Percentiles rank a stretch among this genome's conserved stretches.
phyloP scores from a whole-genome alignment of 2,888 invertebrate species.

The Hymenopus coronatus region DNA sequence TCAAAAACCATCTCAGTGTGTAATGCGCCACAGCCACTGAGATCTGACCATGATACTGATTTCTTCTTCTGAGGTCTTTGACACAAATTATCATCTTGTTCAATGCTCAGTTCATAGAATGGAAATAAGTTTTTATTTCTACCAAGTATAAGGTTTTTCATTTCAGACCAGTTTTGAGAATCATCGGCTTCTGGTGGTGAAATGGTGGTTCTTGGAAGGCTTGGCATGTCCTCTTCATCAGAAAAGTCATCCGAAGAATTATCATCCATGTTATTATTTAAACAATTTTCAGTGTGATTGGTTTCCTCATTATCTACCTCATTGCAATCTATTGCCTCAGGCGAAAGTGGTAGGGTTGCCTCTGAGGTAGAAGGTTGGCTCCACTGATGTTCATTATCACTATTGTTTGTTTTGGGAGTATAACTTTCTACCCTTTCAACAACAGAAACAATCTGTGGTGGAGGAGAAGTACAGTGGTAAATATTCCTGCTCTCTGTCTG shows the following conservation, averaged over 20 bases:
- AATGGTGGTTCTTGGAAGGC: not conserved
- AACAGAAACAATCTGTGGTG: not conserved
- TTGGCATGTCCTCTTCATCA: not conserved
- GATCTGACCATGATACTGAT: conserved; percentile 29
- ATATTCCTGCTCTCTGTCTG: not conserved
- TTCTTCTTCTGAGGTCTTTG: conserved; percentile 14
- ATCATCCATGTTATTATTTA: not conserved
- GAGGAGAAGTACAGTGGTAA: not conserved
- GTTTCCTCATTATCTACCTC: not conserved
- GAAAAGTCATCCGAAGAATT: not conserved
- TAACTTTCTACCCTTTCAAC: not conserved
- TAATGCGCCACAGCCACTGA: conserved; percentile 23
- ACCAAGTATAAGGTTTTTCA: conserved; percentile 19
- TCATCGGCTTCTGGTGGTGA: not conserved
- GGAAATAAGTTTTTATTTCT: conserved; percentile 7
- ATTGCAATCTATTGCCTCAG: not conserved
- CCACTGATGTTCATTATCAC: not conserved
- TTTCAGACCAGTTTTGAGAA: not conserved
- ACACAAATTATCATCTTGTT: not conserved
- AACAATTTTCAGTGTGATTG: not conserved
- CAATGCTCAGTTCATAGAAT: not conserved
- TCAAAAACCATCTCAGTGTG: conserved; percentile 33
- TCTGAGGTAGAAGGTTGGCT: not conserved
- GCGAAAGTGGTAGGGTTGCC: not conserved
- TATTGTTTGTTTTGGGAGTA: not conserved